A percentile compares a stretch with the other conserved stretches of the same genome.
Evolutionary conservation across 2,113 vertebrate genomes (phyloP).

Genomic region (Cervus canadensis): DNA sequence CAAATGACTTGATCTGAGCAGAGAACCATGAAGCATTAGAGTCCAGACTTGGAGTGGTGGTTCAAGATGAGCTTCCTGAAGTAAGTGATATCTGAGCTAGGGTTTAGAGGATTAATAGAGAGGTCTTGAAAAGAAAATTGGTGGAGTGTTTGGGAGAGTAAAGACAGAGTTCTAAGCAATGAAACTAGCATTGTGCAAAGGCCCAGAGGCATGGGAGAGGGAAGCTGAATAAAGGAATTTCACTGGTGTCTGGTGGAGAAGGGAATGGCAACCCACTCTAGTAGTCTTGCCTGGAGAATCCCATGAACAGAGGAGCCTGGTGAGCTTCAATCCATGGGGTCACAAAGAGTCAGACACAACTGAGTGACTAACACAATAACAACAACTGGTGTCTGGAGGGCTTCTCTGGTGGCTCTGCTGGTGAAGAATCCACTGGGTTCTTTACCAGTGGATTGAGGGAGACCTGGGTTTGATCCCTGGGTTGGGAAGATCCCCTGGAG

Average conservation of each 20-base stretch:
- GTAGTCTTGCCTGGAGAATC: neutral
- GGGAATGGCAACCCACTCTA: neutral
- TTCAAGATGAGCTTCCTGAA: neutral
- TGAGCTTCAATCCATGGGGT: neutral
- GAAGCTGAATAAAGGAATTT: constrained; percentile 12
- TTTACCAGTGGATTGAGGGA: neutral
- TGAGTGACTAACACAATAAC: neutral
- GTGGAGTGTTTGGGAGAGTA: neutral
- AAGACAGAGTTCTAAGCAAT: neutral
- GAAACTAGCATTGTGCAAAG: neutral
- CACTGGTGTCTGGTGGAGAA: neutral
- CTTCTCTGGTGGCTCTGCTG: neutral
- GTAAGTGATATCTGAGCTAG: neutral
- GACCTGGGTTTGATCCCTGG: neutral
- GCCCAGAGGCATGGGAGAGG: neutral
- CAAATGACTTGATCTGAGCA: neutral
- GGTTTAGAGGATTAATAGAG: neutral
- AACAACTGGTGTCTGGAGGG: neutral
- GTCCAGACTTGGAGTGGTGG: neutral
- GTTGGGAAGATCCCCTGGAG: neutral
- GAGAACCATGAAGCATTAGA: neutral
- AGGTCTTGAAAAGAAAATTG: neutral
- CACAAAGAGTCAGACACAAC: neutral
- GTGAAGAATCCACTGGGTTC: neutral
- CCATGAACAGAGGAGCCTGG: neutral